Percentiles rank a stretch among this genome's conserved stretches.
Evolutionary conservation across 2,113 vertebrate genomes (phyloP).

Genomic region (Callipepla californica): DNA sequence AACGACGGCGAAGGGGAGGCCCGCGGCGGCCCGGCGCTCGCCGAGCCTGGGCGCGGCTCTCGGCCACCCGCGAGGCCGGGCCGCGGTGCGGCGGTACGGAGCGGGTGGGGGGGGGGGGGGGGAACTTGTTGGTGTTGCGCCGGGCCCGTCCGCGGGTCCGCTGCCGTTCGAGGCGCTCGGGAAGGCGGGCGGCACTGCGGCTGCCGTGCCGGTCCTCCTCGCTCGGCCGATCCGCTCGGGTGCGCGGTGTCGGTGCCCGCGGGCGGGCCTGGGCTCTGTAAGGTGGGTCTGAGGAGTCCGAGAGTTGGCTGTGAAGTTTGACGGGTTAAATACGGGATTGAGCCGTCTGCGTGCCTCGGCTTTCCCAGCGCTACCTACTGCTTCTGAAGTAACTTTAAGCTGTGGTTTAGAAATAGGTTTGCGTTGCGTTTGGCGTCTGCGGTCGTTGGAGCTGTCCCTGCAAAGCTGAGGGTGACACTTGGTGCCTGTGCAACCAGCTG

Average conservation of each 20-base stretch:
- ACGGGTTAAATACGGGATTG: neutral
- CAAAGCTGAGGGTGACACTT: rapidly evolving
- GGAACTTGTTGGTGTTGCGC: too few species aligned
- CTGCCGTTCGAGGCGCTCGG: neutral
- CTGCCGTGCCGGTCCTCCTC: neutral
- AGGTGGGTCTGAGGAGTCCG: neutral
- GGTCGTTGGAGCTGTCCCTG: neutral
- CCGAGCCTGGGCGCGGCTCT: too few species aligned
- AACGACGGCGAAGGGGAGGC: too few species aligned
- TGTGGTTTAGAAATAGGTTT: neutral
- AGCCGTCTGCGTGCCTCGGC: neutral
- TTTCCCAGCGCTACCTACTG: neutral
- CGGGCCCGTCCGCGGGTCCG: neutral
- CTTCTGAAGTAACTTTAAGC: neutral
- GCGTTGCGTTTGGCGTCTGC: neutral
- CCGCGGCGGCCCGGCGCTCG: too few species aligned
- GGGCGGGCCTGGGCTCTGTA: neutral
- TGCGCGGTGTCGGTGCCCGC: rapidly evolving
- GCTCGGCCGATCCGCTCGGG: rapidly evolving
- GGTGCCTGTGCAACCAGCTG: neutral
- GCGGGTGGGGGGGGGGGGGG: too few species aligned
- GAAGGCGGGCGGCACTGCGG: neutral
- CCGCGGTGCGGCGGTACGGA: neutral
- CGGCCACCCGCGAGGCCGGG: too few species aligned
- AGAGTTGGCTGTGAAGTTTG: neutral